These are phyloP conservation scores for Hemibagrus guttatus DNA, from an alignment of 2,797 vertebrate genomes.

Conservation along the genomic window DNA sequence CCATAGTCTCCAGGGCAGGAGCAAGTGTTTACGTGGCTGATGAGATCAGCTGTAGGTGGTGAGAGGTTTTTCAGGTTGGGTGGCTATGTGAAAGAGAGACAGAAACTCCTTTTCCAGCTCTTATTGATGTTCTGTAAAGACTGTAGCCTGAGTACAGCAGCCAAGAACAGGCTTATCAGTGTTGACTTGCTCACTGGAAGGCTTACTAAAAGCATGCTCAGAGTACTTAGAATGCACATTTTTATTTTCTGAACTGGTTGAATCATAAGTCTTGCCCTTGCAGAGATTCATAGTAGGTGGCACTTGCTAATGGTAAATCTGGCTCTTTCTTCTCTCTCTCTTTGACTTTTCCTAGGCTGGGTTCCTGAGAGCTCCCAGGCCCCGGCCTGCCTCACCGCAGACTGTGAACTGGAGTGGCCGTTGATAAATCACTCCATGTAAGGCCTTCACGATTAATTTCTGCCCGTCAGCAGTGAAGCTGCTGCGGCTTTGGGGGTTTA, in stretches of 20 bases:
- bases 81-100: background rate
- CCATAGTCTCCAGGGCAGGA: slow-evolving; percentile 27
- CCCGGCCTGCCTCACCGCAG: slow-evolving; percentile 47
- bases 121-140: background rate
- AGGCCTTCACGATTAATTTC: slow-evolving; percentile 58
- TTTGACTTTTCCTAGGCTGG: slow-evolving; percentile 21
- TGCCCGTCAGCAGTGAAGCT: slow-evolving; percentile 59
- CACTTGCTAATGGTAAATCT: slow-evolving; percentile 32
- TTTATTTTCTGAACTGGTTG: slow-evolving; percentile 22
- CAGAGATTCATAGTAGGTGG: slow-evolving; percentile 24
- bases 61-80: slow-evolving; percentile 7
- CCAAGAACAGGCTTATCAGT: slow-evolving; percentile 15
- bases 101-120: slow-evolving; percentile 8
- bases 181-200: slow-evolving; percentile 14
- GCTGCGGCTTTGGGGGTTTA: slow-evolving; percentile 58
- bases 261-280: slow-evolving; percentile 18
- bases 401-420: slow-evolving; percentile 53
- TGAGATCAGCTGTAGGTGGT: slow-evolving; percentile 37
- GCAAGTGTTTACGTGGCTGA: slow-evolving; percentile 42
- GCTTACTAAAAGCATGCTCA: slow-evolving; percentile 7
- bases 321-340: slow-evolving; percentile 10
- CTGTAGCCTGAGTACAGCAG: slow-evolving; percentile 7
- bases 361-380: slow-evolving; percentile 51
- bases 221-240: slow-evolving; percentile 14
- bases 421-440: slow-evolving; percentile 61